Base-by-base conservation (phyloP, 2,797 vertebrate species). In the Poeciliopsis gracilis region DNA sequence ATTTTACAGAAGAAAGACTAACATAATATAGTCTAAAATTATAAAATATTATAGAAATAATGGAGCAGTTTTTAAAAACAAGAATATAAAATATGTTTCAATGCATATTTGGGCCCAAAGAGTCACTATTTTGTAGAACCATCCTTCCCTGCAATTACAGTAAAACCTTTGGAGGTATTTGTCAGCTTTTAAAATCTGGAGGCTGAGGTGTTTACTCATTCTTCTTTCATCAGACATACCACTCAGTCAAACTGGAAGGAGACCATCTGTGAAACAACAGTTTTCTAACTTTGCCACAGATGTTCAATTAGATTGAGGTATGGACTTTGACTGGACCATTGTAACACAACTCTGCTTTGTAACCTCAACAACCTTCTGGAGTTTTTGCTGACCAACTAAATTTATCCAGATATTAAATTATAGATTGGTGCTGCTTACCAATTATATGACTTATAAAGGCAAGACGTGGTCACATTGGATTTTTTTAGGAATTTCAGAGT, bases 21-120 rank as follows among this genome's bases (percentile, higher is more conserved):
- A 41, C 11, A 41, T 11, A 11, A 41, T 25, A 23, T 41, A 11
- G 20, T 67, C 18, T 11, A 41, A 13, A 67, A 41, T 41, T 36
- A 8, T 23, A 8, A 38, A 36, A 66, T 93, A 84, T 86, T 89
- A 63, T 3, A 63, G 13, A 36, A 63, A 16, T 61, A 30, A 61
- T 33, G 13, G 4, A 6, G 57, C 28, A 61, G 41, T 9, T 38
- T 66, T 66, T 10, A 18, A 7, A 38, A 66, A 36, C 3, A 11
- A 63, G 28, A 59, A 63, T 7, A 33, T 18, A 5, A 63, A 63
- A 36, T 13, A 11, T 20, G 4, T 12, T 3, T 9, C 3, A 4
- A 66, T 11, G 8, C 61, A 33, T 36, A 36, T 25, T 43, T 36
- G 36, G 36, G 36, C 36, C 36, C 5, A 69, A 6, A 43, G 23